Conservation (phyloP, 2,113 vertebrate genomes). For the Alosa alosa region DNA sequence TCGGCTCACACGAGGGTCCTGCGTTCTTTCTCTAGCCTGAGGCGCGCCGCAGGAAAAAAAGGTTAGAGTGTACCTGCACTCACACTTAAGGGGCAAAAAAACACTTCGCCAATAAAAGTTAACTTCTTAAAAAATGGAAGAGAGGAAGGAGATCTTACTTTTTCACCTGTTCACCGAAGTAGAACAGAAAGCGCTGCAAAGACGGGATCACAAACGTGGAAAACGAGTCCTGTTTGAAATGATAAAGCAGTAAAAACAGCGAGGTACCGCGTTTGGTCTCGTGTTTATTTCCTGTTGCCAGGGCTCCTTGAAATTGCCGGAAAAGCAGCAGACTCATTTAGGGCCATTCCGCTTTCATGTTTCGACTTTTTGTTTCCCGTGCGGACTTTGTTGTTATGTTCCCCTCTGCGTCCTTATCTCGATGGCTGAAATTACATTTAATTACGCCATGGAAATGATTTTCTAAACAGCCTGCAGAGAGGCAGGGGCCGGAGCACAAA, state of each 20-base stretch:
- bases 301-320: slow-evolving; percentile 57
- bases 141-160: not conserved
- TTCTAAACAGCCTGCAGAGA: slow-evolving; percentile 46
- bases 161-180: slow-evolving; percentile 16
- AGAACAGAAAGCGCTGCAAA: not conserved
- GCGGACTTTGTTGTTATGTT: slow-evolving; percentile 58
- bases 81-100: not conserved
- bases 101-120: slow-evolving; percentile 13
- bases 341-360: slow-evolving; percentile 68
- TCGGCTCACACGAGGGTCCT: slow-evolving; percentile 58
- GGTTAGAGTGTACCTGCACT: slow-evolving; percentile 53
- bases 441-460: slow-evolving; percentile 57
- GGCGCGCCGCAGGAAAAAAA: slow-evolving; percentile 61
- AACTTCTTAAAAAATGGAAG: slow-evolving; percentile 19
- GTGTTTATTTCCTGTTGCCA: slow-evolving; percentile 52
- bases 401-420: slow-evolving; percentile 65
- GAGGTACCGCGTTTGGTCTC: slow-evolving; percentile 16
- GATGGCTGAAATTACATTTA: slow-evolving; percentile 64
- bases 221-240: slow-evolving; percentile 3
- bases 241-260: not conserved
- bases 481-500: slow-evolving; percentile 35
- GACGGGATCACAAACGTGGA: not conserved
- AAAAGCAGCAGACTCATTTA: slow-evolving; percentile 57
- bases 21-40: slow-evolving; percentile 56
- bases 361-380: slow-evolving; percentile 51